Conservation (phyloP, 2,888 invertebrate genomes). For the Nineta flava region DNA sequence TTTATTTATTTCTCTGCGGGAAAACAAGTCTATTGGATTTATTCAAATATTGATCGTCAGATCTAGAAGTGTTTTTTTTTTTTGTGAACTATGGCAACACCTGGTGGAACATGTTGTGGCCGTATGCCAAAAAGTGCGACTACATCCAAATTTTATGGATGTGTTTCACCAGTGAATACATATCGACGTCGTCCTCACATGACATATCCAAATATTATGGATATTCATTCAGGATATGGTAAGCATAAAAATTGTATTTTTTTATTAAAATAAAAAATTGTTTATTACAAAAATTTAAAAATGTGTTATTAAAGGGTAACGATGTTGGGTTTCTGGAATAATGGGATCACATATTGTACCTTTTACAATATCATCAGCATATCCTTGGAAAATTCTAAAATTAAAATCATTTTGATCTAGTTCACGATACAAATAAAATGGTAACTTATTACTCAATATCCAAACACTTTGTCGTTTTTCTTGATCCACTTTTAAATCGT, state of each 20-base stretch:
- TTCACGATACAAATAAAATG: conserved; percentile 50
- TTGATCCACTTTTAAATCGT: conserved; percentile 61
- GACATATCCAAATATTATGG: conserved; percentile 1
- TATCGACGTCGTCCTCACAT: not conserved
- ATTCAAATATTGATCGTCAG: no score
- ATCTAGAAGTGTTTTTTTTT: no score
- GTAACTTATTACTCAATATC: conserved; percentile 60
- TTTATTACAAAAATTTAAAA: not conserved
- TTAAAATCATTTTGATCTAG: conserved; percentile 49
- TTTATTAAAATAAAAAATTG: no score
- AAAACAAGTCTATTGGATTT: no score
- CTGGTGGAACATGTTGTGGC: not conserved
- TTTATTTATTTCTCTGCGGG: no score
- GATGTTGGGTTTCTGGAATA: conserved; percentile 11
- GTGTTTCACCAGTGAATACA: not conserved
- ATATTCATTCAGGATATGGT: conserved; percentile 3
- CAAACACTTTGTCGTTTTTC: conserved; percentile 52
- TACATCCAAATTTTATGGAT: not conserved
- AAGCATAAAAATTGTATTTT: not conserved
- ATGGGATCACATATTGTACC: conserved; percentile 56
- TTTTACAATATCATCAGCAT: conserved; percentile 41
- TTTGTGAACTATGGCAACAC: no score
- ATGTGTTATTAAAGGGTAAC: no score
- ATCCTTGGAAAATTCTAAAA: conserved; percentile 55
- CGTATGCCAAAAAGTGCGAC: not conserved